These are phyloP conservation scores for Conus betulinus DNA, from an alignment of 1,140 invertebrate genomes.

Conservation along the genomic window DNA sequence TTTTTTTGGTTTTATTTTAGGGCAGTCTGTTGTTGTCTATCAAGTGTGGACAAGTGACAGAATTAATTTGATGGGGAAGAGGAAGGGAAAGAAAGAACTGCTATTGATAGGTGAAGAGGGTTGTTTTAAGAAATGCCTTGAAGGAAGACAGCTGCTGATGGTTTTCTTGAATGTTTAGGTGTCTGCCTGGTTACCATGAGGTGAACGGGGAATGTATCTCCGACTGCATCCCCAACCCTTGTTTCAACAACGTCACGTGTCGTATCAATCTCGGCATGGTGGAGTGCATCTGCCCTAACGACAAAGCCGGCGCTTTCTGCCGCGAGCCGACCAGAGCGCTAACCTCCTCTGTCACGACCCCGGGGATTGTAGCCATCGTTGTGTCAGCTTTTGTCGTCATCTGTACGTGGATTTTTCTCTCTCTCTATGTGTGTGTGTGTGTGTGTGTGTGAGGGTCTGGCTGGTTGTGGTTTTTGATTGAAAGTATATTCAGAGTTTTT, in stretches of 20 bases:
- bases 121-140: too few relatives aligned
- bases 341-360: conserved; percentile 64
- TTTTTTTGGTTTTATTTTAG: too few relatives aligned
- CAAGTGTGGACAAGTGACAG: too few relatives aligned
- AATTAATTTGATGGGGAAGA: too few relatives aligned
- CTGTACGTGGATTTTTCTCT: conserved; percentile 59
- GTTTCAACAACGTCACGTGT: conserved; percentile 71
- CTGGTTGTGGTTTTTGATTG: not conserved
- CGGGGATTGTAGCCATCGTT: conserved; percentile 72
- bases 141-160: not conserved
- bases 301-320: conserved; percentile 95
- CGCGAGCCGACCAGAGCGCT: conserved; percentile 46
- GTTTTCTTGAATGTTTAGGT: not conserved
- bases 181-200: conserved; percentile 30
- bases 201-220: conserved; percentile 32
- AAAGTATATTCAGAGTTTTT: too few relatives aligned
- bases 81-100: too few relatives aligned
- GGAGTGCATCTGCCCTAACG: conserved; percentile 82
- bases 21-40: too few relatives aligned
- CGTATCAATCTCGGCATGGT: conserved; percentile 43
- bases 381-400: conserved; percentile 68
- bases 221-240: conserved; percentile 51
- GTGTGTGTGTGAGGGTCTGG: not conserved
- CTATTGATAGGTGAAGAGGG: too few relatives aligned
- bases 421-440: too few relatives aligned